Conservation (phyloP, 2,113 vertebrate species). For the Apodemus speciosus region DNA sequence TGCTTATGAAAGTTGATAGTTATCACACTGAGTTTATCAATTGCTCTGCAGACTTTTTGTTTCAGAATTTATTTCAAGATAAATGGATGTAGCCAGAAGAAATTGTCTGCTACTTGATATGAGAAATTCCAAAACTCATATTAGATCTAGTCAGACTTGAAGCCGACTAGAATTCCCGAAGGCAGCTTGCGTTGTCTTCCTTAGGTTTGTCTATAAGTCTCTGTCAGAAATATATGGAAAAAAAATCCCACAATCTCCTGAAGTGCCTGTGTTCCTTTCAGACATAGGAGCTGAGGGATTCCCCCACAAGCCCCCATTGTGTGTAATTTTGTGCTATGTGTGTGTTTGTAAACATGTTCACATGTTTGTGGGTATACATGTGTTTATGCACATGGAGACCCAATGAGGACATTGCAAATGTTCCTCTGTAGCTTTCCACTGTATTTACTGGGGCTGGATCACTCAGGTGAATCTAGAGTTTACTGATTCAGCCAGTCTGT, state of each 20-base stretch:
- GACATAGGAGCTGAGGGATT: background rate
- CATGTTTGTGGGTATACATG: background rate
- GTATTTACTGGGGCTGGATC: background rate
- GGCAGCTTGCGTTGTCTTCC: background rate
- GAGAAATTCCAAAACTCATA: background rate
- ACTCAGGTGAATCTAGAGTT: background rate
- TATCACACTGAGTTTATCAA: background rate
- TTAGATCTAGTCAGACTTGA: background rate
- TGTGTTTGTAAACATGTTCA: background rate
- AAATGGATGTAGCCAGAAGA: background rate
- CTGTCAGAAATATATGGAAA: background rate
- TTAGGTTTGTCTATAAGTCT: background rate
- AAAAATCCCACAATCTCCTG: background rate
- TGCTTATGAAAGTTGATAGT: background rate
- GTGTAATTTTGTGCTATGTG: background rate
- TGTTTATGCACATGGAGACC: background rate
- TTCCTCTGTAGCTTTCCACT: background rate
- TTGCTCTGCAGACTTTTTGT: slow-evolving; percentile 31
- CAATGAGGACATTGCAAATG: too few species aligned
- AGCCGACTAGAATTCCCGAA: background rate
- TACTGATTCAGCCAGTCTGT: background rate
- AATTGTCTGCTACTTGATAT: background rate
- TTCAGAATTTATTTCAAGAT: slow-evolving; percentile 30
- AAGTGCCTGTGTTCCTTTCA: background rate
- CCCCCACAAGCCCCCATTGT: too few species aligned